Conservation (phyloP, 1,140 invertebrate species). For the Pygmarrhopalites habei region DNA sequence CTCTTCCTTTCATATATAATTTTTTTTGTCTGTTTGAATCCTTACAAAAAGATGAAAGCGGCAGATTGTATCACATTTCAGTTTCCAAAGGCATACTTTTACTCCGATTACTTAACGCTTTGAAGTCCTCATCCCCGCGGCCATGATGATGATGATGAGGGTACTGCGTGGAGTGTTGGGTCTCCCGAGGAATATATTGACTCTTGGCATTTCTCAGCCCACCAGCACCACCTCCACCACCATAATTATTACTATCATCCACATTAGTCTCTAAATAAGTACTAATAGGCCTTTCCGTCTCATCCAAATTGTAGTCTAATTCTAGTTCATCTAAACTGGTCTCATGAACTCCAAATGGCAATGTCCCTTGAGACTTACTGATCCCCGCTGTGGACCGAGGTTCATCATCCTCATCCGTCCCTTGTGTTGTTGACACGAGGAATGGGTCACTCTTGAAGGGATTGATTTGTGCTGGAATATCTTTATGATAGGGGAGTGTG, state of each 20-base stretch:
- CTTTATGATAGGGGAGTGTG: not conserved
- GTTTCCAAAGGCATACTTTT: slow-evolving; percentile 39
- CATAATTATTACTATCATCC: slow-evolving; percentile 9
- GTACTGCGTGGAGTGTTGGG: no score
- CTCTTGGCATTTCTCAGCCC: slow-evolving; percentile 28
- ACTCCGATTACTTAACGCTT: slow-evolving; percentile 31
- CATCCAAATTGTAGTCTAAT: slow-evolving; percentile 37
- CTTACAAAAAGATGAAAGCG: no score
- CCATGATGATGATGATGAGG: not conserved
- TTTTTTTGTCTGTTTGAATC: no score
- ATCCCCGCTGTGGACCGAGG: no score
- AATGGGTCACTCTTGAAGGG: slow-evolving; percentile 10
- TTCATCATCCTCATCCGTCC: no score
- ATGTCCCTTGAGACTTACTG: no score
- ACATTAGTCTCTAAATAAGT: slow-evolving; percentile 38
- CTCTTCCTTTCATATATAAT: no score
- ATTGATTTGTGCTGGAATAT: not conserved
- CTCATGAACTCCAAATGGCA: slow-evolving; percentile 25
- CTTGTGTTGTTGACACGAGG: no score
- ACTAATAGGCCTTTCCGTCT: slow-evolving; percentile 32
- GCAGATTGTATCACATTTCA: slow-evolving; percentile 36
- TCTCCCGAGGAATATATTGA: slow-evolving; percentile 32
- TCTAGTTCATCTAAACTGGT: slow-evolving; percentile 39
- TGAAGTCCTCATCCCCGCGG: slow-evolving; percentile 21
- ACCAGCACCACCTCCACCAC: not conserved